Percentiles rank a stretch among this genome's conserved stretches.
Evolutionary conservation across 2,113 vertebrate genomes (phyloP).

Genomic region (Oncorhynchus tshawytscha): DNA sequence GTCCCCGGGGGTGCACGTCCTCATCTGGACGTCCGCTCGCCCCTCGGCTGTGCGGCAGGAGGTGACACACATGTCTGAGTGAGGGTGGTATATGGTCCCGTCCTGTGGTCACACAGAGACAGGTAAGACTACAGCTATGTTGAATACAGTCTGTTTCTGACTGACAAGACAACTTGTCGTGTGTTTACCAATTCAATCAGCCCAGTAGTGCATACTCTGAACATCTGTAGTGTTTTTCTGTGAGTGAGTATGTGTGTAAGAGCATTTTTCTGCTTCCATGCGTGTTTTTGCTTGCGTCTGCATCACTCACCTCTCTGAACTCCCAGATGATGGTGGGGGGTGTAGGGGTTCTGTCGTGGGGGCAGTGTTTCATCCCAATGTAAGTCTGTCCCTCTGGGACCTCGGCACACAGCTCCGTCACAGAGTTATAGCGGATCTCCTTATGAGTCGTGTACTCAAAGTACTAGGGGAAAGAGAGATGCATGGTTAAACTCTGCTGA

Average conservation of each 20-base stretch:
- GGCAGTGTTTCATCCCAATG: constrained; percentile 91
- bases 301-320: constrained; percentile 78
- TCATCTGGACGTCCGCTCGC: constrained; percentile 81
- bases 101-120: constrained; percentile 83
- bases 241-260: not conserved
- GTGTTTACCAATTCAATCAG: not conserved
- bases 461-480: constrained; percentile 66
- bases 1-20: constrained; percentile 77
- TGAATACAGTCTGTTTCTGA: too few species aligned
- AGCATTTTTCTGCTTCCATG: not conserved
- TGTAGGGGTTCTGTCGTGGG: constrained; percentile 73
- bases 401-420: constrained; percentile 92
- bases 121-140: too few species aligned
- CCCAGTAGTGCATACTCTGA: not conserved
- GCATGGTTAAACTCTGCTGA: not conserved
- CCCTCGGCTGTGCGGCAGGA: constrained; percentile 84
- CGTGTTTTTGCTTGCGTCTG: not conserved
- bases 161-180: not conserved
- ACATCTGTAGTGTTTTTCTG: not conserved
- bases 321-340: constrained; percentile 84
- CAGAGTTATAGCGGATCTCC: constrained; percentile 95
- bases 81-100: constrained; percentile 86
- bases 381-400: constrained; percentile 75
- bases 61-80: constrained; percentile 82
- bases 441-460: constrained; percentile 91